Percentiles rank a stretch among this genome's conserved stretches.
Conservation (phyloP, 2,888 invertebrate species). For the Biston stratarius region DNA sequence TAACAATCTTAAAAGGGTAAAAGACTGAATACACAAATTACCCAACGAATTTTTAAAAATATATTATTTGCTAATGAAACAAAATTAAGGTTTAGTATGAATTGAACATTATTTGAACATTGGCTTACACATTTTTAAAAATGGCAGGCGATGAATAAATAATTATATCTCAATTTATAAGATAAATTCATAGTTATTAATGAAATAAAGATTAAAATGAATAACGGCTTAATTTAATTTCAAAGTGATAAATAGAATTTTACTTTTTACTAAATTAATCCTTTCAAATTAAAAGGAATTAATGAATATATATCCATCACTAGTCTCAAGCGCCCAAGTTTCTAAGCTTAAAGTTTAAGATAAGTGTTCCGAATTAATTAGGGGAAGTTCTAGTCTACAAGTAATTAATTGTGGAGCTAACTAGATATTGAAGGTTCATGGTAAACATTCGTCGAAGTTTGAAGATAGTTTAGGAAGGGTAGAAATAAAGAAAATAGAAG, state of each 20-base stretch:
- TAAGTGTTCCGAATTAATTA: conserved; percentile 72
- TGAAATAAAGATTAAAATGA: neutral
- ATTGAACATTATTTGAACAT: neutral
- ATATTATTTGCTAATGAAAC: too few species aligned
- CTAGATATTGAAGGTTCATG: conserved; percentile 38
- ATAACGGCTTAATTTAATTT: neutral
- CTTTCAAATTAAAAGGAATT: conserved; percentile 24
- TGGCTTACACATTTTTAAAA: neutral
- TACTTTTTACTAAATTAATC: conserved; percentile 36
- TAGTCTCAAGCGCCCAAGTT: conserved; percentile 44
- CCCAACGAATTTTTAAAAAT: too few species aligned
- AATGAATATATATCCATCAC: conserved; percentile 43
- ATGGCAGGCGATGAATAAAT: too few species aligned
- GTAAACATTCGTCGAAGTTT: conserved; percentile 25
- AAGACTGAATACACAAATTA: too few species aligned
- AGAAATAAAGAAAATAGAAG: neutral
- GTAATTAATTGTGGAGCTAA: conserved; percentile 56
- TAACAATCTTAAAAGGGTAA: neutral
- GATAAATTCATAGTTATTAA: neutral
- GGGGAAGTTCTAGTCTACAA: conserved; percentile 63
- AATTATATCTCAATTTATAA: neutral
- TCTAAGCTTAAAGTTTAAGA: conserved; percentile 57
- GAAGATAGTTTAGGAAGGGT: conserved; percentile 5
- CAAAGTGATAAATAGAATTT: conserved; percentile 6
- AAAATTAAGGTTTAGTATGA: too few species aligned